Percentiles rank a stretch among this genome's conserved stretches.
phyloP scores from a whole-genome alignment of 2,797 vertebrate genomes.

The Bryconaethiops microstoma region DNA sequence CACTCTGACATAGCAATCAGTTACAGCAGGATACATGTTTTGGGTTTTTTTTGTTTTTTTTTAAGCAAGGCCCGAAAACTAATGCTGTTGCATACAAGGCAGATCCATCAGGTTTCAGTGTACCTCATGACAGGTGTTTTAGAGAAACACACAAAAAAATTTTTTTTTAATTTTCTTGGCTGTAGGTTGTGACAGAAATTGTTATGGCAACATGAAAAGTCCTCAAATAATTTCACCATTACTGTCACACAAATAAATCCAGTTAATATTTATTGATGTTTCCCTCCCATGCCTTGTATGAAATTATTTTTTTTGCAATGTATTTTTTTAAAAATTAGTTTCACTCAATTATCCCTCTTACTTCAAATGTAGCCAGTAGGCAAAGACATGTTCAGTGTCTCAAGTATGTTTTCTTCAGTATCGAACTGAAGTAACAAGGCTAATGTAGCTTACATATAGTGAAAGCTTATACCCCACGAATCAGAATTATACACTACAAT shows the following conservation, averaged over 20 bases:
- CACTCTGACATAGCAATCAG: not conserved
- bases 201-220: not conserved
- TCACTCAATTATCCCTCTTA: not conserved
- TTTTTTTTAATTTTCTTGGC: no score
- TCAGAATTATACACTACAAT: not conserved
- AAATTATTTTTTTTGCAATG: no score
- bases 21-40: not conserved
- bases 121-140: not conserved
- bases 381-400: not conserved
- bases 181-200: not conserved
- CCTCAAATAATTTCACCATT: not conserved
- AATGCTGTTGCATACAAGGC: not conserved
- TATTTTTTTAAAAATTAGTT: not conserved
- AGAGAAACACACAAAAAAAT: not conserved
- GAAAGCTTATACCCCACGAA: not conserved
- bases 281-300: not conserved
- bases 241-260: not conserved
- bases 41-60: no score
- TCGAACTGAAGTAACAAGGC: not conserved
- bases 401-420: not conserved
- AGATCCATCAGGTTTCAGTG: not conserved
- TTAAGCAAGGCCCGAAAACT: not conserved
- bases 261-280: not conserved
- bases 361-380: not conserved
- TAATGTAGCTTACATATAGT: not conserved